Evolutionary conservation across 2,888 invertebrate species (phyloP).

Genomic region (Busseola fusca): DNA sequence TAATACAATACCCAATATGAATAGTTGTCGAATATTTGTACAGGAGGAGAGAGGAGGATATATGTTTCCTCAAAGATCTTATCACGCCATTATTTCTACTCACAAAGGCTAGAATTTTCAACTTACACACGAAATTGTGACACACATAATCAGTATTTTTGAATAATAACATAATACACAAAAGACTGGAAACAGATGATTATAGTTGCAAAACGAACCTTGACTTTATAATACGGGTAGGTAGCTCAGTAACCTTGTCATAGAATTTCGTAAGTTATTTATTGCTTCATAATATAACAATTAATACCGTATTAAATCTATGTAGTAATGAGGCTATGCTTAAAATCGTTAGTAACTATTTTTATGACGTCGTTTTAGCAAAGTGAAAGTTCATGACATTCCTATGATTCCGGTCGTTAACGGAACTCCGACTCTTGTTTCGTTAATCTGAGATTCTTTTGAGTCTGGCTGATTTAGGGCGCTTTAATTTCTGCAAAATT

Average conservation of each 20-base stretch:
- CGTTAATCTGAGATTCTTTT: constrained; percentile 27
- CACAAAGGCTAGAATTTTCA: constrained; percentile 20
- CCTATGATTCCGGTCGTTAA: constrained; percentile 58
- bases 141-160: constrained; percentile 19
- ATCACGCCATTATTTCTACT: constrained; percentile 15
- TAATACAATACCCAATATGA: no score
- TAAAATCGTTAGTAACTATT: constrained; percentile 28
- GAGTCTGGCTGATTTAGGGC: not conserved
- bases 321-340: constrained; percentile 11
- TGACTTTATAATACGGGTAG: constrained; percentile 47
- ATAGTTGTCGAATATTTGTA: no score
- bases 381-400: constrained; percentile 64
- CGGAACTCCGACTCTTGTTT: constrained; percentile 52
- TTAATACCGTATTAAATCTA: not conserved
- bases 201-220: constrained; percentile 57
- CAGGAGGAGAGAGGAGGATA: no score
- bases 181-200: constrained; percentile 26
- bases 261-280: constrained; percentile 57
- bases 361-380: constrained; percentile 49
- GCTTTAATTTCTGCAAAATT: not conserved
- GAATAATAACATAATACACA: constrained; percentile 23
- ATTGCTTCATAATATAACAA: constrained; percentile 17
- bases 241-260: constrained; percentile 30
- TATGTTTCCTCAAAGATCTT: not conserved
- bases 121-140: constrained; percentile 25